These are phyloP conservation scores for Xestia ashworthii DNA, from an alignment of 2,888 invertebrate species.

Conservation along the genomic window DNA sequence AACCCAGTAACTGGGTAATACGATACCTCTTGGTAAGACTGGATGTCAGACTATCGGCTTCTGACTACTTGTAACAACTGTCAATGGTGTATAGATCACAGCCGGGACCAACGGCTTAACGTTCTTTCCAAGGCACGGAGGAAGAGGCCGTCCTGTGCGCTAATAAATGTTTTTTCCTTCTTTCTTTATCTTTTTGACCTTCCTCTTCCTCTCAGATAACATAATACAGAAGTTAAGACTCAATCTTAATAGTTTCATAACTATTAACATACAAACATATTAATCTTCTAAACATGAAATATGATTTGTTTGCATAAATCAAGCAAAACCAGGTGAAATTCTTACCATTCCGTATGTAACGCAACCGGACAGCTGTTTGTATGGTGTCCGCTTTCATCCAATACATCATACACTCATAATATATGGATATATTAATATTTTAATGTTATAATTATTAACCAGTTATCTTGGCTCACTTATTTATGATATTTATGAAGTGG, in stretches of 20 bases:
- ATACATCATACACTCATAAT: slow-evolving; percentile 63
- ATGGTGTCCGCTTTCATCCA: slow-evolving; percentile 60
- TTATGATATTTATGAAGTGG: slow-evolving; percentile 50
- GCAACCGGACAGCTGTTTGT: slow-evolving; percentile 41
- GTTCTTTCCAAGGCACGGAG: too few species aligned
- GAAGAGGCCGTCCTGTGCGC: too few species aligned
- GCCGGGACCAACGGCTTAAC: too few species aligned
- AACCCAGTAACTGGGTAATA: too few species aligned
- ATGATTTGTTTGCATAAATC: slow-evolving; percentile 48
- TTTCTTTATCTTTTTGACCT: background rate
- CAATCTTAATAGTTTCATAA: background rate
- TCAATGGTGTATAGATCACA: too few species aligned
- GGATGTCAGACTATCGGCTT: background rate
- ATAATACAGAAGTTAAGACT: background rate
- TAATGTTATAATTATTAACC: slow-evolving; percentile 67
- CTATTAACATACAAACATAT: background rate
- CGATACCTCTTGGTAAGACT: too few species aligned
- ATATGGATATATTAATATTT: slow-evolving; percentile 66
- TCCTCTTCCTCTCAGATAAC: background rate
- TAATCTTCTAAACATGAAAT: slow-evolving; percentile 4
- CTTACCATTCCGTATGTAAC: slow-evolving; percentile 32
- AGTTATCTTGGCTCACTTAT: slow-evolving; percentile 50
- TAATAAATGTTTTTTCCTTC: too few species aligned
- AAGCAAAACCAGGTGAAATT: slow-evolving; percentile 54
- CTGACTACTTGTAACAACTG: too few species aligned